Percentiles rank a stretch among this genome's conserved stretches.
These are phyloP conservation scores for Antedon mediterranea DNA, from an alignment of 53 echinoderm and acorn worm genomes.

Conservation along the genomic window DNA sequence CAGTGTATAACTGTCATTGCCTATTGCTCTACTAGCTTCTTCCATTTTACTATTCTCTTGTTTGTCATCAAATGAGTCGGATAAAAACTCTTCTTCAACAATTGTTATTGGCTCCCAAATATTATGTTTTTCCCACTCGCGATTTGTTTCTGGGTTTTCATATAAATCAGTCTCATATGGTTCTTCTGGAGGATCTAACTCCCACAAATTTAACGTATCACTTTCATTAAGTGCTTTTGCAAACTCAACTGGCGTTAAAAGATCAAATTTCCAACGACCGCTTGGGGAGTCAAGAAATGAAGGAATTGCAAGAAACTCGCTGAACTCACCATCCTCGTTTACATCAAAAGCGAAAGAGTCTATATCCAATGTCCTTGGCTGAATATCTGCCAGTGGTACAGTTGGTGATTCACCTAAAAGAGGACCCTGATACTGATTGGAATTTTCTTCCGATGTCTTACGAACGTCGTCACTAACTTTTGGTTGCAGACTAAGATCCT, in stretches of 20 bases:
- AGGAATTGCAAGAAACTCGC: constrained; percentile 93
- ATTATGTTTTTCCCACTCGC: constrained; percentile 45
- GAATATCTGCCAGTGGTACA: constrained; percentile 1
- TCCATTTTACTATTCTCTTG: neutral
- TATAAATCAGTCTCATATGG: neutral
- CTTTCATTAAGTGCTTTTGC: constrained; percentile 76
- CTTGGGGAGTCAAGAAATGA: constrained; percentile 73
- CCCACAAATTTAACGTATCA: constrained; percentile 36
- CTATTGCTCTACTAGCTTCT: neutral
- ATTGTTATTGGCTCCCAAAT: constrained; percentile 85
- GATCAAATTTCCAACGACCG: constrained; percentile 77
- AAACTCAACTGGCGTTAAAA: constrained; percentile 82
- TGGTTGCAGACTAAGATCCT: neutral
- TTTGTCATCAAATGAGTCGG: constrained; percentile 9
- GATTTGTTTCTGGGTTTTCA: constrained; percentile 11
- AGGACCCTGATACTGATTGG: neutral
- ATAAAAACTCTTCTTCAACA: constrained; percentile 71
- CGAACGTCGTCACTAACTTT: neutral
- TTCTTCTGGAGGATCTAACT: constrained; percentile 44
- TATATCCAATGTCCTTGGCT: constrained; percentile 4
- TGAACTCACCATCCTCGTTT: constrained; percentile 55
- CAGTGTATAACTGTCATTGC: neutral
- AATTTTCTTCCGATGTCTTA: neutral
- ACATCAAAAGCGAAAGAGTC: constrained; percentile 22
- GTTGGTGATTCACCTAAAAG: neutral